Percentiles rank a stretch among this genome's conserved stretches.
phyloP scores from a whole-genome alignment of 2,888 invertebrate genomes.

The Acronicta aceris region DNA sequence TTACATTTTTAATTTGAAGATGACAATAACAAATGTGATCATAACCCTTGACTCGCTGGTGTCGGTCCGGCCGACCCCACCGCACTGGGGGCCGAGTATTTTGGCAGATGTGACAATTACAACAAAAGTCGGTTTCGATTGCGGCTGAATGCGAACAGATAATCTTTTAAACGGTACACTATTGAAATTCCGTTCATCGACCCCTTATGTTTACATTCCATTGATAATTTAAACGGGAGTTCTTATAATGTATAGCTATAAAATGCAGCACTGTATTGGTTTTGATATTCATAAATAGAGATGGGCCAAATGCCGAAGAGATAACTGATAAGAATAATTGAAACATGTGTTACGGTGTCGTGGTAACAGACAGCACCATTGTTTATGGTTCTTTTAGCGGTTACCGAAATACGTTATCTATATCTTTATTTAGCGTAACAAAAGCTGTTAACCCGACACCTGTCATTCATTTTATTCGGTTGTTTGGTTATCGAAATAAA shows the following conservation, averaged over 20 bases:
- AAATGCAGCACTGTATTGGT: slow-evolving; percentile 43
- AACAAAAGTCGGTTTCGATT: slow-evolving; percentile 83
- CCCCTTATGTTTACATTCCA: slow-evolving; percentile 54
- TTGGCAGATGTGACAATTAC: slow-evolving; percentile 86
- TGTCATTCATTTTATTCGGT: slow-evolving; percentile 70
- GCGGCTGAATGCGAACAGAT: slow-evolving; percentile 80
- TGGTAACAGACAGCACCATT: slow-evolving; percentile 62
- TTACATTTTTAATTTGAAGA: slow-evolving; percentile 52
- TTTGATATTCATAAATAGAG: slow-evolving; percentile 48
- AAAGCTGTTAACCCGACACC: slow-evolving; percentile 81
- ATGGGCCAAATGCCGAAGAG: slow-evolving; percentile 66
- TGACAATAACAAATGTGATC: slow-evolving; percentile 50
- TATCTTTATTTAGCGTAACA: slow-evolving; percentile 74
- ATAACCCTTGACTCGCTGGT: slow-evolving; percentile 61
- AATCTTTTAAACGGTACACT: slow-evolving; percentile 75
- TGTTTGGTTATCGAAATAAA: slow-evolving; percentile 52
- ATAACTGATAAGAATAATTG: slow-evolving; percentile 83
- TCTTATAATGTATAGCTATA: slow-evolving; percentile 9
- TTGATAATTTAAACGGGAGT: slow-evolving; percentile 19
- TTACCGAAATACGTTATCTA: slow-evolving; percentile 66
- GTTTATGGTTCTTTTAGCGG: slow-evolving; percentile 72
- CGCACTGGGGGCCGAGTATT: slow-evolving; percentile 58
- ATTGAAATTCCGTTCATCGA: slow-evolving; percentile 65
- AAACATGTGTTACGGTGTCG: slow-evolving; percentile 81
- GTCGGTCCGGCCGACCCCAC: slow-evolving; percentile 39